Percentiles rank a stretch among this genome's conserved stretches.
Evolutionary conservation across 2,797 vertebrate genomes (phyloP).

Genomic region (Naso thynnoides): DNA sequence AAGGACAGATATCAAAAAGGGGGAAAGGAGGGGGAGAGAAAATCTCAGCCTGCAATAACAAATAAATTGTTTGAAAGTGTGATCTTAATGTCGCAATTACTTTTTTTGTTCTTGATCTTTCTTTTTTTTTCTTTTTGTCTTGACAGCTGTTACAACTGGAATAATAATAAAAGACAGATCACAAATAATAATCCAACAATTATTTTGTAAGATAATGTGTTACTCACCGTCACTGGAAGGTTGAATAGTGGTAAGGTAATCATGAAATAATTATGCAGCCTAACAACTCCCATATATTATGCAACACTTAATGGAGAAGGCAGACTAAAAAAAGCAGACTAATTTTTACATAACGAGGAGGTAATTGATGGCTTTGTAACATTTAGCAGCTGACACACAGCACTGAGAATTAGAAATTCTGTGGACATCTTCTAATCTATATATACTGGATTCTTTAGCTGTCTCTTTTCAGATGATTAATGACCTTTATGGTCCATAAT

Average conservation of each 20-base stretch:
- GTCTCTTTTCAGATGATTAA: no score
- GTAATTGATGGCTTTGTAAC: not conserved
- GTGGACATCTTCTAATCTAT: no score
- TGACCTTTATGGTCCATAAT: no score
- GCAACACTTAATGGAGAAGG: not conserved
- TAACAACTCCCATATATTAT: not conserved
- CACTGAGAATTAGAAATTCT: no score
- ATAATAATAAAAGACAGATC: no score
- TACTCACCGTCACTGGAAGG: not conserved
- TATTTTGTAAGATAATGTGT: not conserved
- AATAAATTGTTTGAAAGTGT: conserved; percentile 20
- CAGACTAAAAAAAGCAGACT: not conserved
- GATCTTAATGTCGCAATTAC: conserved; percentile 7
- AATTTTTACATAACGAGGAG: not conserved
- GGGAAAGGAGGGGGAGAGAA: conserved; percentile 13
- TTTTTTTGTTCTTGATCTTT: not conserved
- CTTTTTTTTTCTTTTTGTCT: no score
- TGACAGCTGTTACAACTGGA: no score
- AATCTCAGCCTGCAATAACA: conserved; percentile 18
- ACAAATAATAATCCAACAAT: not conserved
- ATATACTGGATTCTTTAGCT: no score
- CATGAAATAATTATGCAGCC: not conserved
- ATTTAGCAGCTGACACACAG: not conserved
- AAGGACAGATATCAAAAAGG: conserved; percentile 47
- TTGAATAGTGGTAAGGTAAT: not conserved